Base-by-base conservation (phyloP, 2,797 vertebrate species). In the Melopsittacus undulatus region DNA sequence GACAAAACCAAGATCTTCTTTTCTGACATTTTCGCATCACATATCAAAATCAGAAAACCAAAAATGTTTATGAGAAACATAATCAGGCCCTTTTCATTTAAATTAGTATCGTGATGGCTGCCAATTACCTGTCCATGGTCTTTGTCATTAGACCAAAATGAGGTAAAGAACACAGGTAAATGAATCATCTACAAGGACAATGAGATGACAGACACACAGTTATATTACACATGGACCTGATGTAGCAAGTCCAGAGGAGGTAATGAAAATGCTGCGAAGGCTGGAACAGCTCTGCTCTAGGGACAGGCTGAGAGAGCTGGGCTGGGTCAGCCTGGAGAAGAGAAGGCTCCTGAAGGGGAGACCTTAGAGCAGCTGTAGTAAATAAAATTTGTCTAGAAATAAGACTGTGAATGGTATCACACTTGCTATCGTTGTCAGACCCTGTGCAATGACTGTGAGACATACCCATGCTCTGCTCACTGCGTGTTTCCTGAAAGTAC, bases 401-500 rank as follows among this genome's bases (percentile, higher is more conserved):
- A 66, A 46, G 11, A 18, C 17, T 62, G 27, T 4, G 59, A 80
- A 62, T 42, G 2, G 9, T 69, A 24, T 77, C 61, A 84, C 88
- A 87, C 68, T 34, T 1, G 3, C 59, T 49, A 21, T 49, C 7
- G 17, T 34, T 26, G 42, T 66, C 59, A 83, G 40, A 62, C 26
- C 29, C 27, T 43, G 32, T 54, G 48, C 43, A 61, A 49, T 29
- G 72, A 1, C 10, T 36, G 3, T 13, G 27, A 56, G 72, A 46
- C 22, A 8, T 38, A 40, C n/a, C 23, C 62, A 9, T 9, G 2
- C 4, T 19, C 54, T 45, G 66, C 36, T 86, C 46, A 17, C 16
- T 49, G 43, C 1, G 0, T 20, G 9, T 34, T 63, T 42, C 40
- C 43, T 1, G 1, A 23, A 43, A 64, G 21, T 21, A 7, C 6